phyloP scores from a whole-genome alignment of 2,797 vertebrate genomes.

The Smutsia gigantea region DNA sequence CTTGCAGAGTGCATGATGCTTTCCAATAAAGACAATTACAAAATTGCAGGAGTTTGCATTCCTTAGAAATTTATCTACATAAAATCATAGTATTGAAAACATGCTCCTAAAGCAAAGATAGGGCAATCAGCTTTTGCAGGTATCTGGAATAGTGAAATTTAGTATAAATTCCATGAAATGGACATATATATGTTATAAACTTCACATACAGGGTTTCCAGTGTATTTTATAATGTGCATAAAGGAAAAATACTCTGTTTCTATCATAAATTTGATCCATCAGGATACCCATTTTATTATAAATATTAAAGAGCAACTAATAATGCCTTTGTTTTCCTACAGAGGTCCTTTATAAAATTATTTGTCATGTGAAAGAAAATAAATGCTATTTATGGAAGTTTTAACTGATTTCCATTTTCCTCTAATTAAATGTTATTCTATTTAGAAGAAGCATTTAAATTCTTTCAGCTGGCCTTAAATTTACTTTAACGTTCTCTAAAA shows the following conservation, averaged over 20 bases:
- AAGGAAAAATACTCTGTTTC: not conserved
- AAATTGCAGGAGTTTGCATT: slow-evolving; percentile 47
- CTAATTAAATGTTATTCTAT: not conserved
- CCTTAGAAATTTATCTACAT: not conserved
- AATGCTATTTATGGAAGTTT: not conserved
- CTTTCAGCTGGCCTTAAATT: not conserved
- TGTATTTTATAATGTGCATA: not conserved
- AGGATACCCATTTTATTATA: not conserved
- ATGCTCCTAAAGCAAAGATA: not conserved
- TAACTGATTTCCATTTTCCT: not conserved
- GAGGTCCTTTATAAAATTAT: not conserved
- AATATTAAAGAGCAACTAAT: not conserved
- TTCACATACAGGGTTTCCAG: not conserved
- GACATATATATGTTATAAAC: not conserved
- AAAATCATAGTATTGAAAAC: slow-evolving; percentile 30
- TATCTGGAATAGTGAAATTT: not conserved
- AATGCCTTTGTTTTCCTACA: not conserved
- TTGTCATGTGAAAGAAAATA: not conserved
- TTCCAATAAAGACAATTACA: slow-evolving; percentile 49
- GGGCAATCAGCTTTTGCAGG: not conserved
- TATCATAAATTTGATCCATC: not conserved
- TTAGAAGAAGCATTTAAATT: not conserved
- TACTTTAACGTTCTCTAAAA: not conserved
- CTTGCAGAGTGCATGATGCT: not conserved
- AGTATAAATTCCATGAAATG: not conserved